Evolutionary conservation across 2,113 vertebrate genomes (phyloP).

Genomic region (Hemicordylus capensis): DNA sequence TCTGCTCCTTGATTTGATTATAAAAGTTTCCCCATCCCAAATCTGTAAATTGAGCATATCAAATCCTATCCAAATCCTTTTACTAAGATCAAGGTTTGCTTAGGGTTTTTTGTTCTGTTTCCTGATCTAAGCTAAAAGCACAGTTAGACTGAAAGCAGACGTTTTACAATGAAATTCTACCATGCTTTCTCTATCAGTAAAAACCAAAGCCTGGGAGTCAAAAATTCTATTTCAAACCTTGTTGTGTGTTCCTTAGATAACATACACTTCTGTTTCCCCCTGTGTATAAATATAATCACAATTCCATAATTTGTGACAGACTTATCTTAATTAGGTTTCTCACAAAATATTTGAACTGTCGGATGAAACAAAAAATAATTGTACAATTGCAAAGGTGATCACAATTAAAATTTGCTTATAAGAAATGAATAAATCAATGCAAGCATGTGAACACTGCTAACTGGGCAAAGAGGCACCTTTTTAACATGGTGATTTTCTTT

Average conservation of each 20-base stretch:
- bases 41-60: neutral
- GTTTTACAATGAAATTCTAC: neutral
- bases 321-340: neutral
- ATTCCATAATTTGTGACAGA: neutral
- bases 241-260: neutral
- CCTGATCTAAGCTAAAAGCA: neutral
- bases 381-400: neutral
- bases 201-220: neutral
- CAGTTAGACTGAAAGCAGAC: neutral
- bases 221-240: constrained; percentile 27
- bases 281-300: neutral
- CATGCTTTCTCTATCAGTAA: neutral
- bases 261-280: constrained; percentile 19
- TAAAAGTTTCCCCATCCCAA: constrained; percentile 4
- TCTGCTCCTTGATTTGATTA: constrained; percentile 2
- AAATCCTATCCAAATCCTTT: neutral
- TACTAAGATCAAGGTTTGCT: neutral
- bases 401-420: neutral
- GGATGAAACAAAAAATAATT: neutral
- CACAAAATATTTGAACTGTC: neutral
- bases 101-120: neutral
- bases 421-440: neutral
- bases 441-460: neutral
- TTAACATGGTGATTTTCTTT: too few species aligned
- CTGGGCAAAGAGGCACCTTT: too few species aligned